phyloP scores from a whole-genome alignment of 2,888 invertebrate species.

The Nomada goodeniana region DNA sequence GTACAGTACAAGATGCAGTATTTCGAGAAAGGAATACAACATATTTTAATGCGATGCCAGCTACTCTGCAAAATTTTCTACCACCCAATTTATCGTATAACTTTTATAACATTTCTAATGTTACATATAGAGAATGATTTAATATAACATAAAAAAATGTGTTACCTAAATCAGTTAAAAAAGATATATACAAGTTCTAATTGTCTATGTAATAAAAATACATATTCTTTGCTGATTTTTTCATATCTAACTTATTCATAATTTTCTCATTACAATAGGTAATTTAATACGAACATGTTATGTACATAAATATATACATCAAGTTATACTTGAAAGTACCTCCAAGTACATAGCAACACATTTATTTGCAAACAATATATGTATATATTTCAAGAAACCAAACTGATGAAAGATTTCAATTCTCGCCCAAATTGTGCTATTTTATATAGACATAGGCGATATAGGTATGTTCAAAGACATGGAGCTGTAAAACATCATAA shows the following conservation, averaged over 20 bases:
- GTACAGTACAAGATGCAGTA: slow-evolving; percentile 71
- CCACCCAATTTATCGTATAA: slow-evolving; percentile 81
- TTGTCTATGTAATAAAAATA: slow-evolving; percentile 23
- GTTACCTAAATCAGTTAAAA: slow-evolving; percentile 27
- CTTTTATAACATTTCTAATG: slow-evolving; percentile 81
- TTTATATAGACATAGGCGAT: no score
- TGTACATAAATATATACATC: slow-evolving; percentile 9
- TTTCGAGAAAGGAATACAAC: slow-evolving; percentile 78
- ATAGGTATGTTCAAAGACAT: no score
- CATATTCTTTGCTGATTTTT: slow-evolving; percentile 4
- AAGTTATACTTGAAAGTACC: neutral
- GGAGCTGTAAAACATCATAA: no score
- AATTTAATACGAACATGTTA: slow-evolving; percentile 9
- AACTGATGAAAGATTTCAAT: no score
- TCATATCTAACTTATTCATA: slow-evolving; percentile 13
- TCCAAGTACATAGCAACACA: no score
- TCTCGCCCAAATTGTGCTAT: no score
- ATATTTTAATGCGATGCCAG: slow-evolving; percentile 78
- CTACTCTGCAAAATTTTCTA: slow-evolving; percentile 78
- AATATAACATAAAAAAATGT: slow-evolving; percentile 73
- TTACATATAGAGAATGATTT: slow-evolving; percentile 77
- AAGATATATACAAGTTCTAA: slow-evolving; percentile 19
- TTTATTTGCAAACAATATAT: no score
- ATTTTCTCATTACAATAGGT: slow-evolving; percentile 5
- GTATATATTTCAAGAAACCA: no score